Base-by-base conservation (phyloP, 2,797 vertebrate genomes). In the Spondyliosoma cantharus region DNA sequence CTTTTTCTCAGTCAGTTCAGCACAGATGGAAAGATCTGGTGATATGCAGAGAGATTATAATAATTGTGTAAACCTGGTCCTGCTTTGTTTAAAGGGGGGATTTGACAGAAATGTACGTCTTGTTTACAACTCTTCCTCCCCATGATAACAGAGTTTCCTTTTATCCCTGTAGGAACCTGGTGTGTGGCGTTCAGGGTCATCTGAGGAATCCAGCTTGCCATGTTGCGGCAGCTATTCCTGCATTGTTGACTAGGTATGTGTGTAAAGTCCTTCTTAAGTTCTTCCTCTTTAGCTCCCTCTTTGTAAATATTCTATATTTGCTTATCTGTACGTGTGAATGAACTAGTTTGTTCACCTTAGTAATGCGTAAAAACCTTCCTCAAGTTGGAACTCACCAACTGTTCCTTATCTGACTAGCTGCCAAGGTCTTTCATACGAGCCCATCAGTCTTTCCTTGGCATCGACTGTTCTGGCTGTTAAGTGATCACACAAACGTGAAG, bases 31-130 rank as follows among this genome's bases (percentile, higher is more conserved):
- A 73, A 37, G 16, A 70, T 63, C 58, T 62, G n/a, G 58, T 43
- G n/a, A 77, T 74, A 68, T 32, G 37, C 19, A 69, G n/a, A 62
- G 53, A 71, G 56, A 80, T 76, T 59, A 77, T 48, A 52, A 77
- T 49, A 32, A 46, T 29, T 57, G 46, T 62, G 17, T 69, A 25
- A 58, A 61, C 25, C 12, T 20, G 63, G 25, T 43, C 42, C 61
- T 20, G 12, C 20, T 52, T 49, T 56, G 43, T 42, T 71, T 70
- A 17, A 20, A 12, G 27, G 13, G 13, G 11, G 37, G 43, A 46
- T 81, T 45, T 54, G 19, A 49, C 5, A 52, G 7, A 19, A 71
- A 64, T 49, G 42, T 49, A 29, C 27, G n/a, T 65, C 16, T 49
- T 14, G 8, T 14, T 50, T 46, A 11, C 22, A 57, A 42, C 62